Conservation (phyloP, 2,888 invertebrate species). For the Amphipyra berbera region DNA sequence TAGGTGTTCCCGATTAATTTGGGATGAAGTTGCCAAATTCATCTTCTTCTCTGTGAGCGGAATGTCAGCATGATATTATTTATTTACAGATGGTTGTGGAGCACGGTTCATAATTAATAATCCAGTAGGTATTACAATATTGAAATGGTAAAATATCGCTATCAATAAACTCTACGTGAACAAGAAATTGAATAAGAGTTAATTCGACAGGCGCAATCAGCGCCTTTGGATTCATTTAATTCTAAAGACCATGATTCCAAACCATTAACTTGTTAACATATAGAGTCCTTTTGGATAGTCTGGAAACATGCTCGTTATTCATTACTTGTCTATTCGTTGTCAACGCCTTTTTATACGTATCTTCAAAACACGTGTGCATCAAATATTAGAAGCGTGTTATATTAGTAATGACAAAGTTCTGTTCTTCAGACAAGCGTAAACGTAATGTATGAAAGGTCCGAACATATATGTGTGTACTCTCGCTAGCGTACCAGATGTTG, state of each 20-base stretch:
- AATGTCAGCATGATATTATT: constrained; percentile 30
- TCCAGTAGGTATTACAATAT: background rate
- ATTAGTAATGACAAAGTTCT: constrained; percentile 50
- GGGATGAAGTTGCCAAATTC: constrained; percentile 10
- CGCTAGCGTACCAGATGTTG: constrained; percentile 80
- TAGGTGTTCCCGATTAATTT: constrained; percentile 8
- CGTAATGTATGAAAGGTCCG: constrained; percentile 63
- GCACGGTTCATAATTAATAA: constrained; percentile 5
- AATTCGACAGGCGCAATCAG: too few species aligned
- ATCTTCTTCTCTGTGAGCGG: constrained; percentile 16
- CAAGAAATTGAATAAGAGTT: too few species aligned
- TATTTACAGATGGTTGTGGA: constrained; percentile 13
- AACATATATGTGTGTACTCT: constrained; percentile 65
- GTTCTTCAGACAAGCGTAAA: constrained; percentile 67
- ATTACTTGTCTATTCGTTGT: background rate
- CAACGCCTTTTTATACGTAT: background rate
- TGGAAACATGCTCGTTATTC: background rate
- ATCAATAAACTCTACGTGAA: too few species aligned
- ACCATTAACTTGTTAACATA: too few species aligned
- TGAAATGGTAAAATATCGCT: too few species aligned
- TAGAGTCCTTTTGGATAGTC: background rate
- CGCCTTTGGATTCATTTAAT: too few species aligned
- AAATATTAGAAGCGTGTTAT: constrained; percentile 56
- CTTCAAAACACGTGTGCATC: constrained; percentile 23
- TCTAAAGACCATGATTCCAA: too few species aligned